Base-by-base conservation (phyloP, 2,888 invertebrate genomes). In the Aphodius sticticus region DNA sequence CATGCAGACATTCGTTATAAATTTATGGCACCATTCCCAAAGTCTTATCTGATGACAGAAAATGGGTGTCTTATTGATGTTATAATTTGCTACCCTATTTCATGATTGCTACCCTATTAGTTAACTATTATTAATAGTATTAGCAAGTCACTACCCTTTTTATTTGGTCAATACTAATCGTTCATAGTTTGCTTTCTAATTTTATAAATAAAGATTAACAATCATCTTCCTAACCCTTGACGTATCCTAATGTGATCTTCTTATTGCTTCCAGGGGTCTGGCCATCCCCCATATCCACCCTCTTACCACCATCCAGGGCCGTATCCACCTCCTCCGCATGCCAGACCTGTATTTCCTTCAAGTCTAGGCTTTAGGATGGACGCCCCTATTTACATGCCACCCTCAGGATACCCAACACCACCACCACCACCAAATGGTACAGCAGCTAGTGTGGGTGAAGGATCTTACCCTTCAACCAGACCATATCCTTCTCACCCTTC, bases 331-430 rank as follows among this genome's bases (percentile, higher is more conserved):
- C 84, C 84, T 77, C 85, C 84, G 26, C 84, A 85, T 79, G 84
- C 81, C 16, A 81, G 84, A 37, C 84, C 85, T 35, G 86, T 88
- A 35, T 87, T 86, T 82, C 87, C 88, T 53, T 87, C 88, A 76
- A 86, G 91, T 89, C 85, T 92, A 89, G 92, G 92, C 88, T 87
- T 91, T 89, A 88, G 85, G 78, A 81, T 87, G 76, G 86, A 86
- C 81, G 84, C 89, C 26, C 88, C 89, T 69, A 87, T 89, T 86
- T 88, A 89, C 88, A 87, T 91, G 91, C 90, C 92, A 77, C 83
- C 84, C 74, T 83, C 86, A 38, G 79, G 76, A 76, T 79, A 83
- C 71, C 80, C 85, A 16, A 70, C 70, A 15, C 70, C 16, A 16
- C 71, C 71, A 12, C 37, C 74, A 74, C 74, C 74, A n/a, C 37